A percentile compares a stretch with the other conserved stretches of the same genome.
phyloP scores from a whole-genome alignment of 2,888 invertebrate species.

The Chalcosyrphus nemorum region DNA sequence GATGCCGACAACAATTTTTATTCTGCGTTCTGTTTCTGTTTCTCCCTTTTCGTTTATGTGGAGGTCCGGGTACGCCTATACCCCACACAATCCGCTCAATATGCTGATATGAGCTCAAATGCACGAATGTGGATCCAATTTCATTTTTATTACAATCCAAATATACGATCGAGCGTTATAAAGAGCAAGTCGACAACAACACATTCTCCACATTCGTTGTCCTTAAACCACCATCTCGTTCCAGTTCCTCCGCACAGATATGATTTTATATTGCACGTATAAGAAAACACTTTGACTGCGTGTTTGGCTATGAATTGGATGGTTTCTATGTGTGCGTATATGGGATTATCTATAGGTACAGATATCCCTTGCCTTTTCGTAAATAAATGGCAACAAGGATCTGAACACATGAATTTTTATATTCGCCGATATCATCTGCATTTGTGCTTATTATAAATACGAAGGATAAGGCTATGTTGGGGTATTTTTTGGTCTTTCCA shows the following conservation, averaged over 20 bases:
- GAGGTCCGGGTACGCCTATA: not conserved
- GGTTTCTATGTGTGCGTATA: slow-evolving; percentile 4
- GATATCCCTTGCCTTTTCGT: slow-evolving; percentile 23
- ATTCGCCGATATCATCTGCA: slow-evolving; percentile 66
- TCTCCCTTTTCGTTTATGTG: not conserved
- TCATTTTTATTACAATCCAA: slow-evolving; percentile 75
- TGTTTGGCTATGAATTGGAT: slow-evolving; percentile 38
- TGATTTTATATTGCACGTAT: slow-evolving; percentile 72
- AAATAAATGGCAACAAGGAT: slow-evolving; percentile 60
- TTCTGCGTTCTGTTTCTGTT: slow-evolving; percentile 30
- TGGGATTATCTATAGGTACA: slow-evolving; percentile 50
- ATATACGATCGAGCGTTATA: slow-evolving; percentile 67
- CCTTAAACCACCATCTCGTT: slow-evolving; percentile 53
- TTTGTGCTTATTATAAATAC: slow-evolving; percentile 64
- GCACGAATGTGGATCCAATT: slow-evolving; percentile 74
- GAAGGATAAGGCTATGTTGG: slow-evolving; percentile 22
- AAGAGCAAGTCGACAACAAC: slow-evolving; percentile 51
- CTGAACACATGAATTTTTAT: slow-evolving; percentile 70
- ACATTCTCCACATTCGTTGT: slow-evolving; percentile 51
- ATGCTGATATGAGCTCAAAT: slow-evolving; percentile 74
- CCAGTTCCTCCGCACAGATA: slow-evolving; percentile 50
- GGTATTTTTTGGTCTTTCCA: slow-evolving; percentile 14
- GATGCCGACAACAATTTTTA: slow-evolving; percentile 31
- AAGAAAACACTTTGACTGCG: slow-evolving; percentile 58
- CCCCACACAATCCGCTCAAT: slow-evolving; percentile 58